These are phyloP conservation scores for human (Homo sapiens) DNA, from an alignment of 2,113 vertebrate species.

Conservation along the genomic window GRCh38 chr2:200529001-200529500, in stretches of 20 bases:
- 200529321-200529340: neutral
- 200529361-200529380: neutral
- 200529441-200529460: neutral
- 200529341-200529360: neutral
- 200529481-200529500: neutral
- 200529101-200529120: neutral
- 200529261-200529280: conserved; percentile 10
- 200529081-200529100: neutral
- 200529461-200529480: neutral
- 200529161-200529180: neutral
- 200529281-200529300: neutral
- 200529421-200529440: neutral
- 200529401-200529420: neutral
- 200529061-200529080: neutral
- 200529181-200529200: neutral
- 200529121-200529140: neutral
- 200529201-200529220: neutral
- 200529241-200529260: neutral
- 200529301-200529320: neutral
- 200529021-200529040: neutral
- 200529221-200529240: neutral
- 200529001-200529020: neutral
- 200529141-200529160: neutral
- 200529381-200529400: neutral
- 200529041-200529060: neutral